A percentile compares a stretch with the other conserved stretches of the same genome.
Evolutionary conservation across 2,888 invertebrate genomes (phyloP).

Genomic region (Sinhomidia bicolor): DNA sequence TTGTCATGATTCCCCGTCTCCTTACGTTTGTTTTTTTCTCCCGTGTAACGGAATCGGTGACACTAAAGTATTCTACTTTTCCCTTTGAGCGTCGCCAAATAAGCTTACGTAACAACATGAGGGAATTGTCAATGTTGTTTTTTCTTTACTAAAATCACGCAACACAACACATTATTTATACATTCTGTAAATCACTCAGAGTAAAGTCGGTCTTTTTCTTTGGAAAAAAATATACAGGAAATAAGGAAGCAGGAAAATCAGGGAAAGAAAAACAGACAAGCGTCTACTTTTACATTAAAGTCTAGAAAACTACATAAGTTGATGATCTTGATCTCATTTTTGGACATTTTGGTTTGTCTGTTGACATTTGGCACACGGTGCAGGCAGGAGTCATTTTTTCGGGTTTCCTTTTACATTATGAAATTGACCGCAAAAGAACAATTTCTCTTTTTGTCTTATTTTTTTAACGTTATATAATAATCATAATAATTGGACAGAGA

Average conservation of each 20-base stretch:
- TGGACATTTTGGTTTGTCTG: neutral
- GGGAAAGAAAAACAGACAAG: neutral
- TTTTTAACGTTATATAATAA: neutral
- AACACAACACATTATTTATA: slow-evolving; percentile 30
- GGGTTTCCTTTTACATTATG: slow-evolving; percentile 4
- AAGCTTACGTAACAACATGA: slow-evolving; percentile 38
- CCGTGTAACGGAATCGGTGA: neutral
- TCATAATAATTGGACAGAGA: neutral
- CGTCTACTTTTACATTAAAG: neutral
- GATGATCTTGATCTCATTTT: slow-evolving; percentile 13
- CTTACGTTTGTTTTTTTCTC: neutral
- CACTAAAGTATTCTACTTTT: neutral
- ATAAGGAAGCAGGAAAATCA: neutral
- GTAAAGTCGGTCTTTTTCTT: neutral
- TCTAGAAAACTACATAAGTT: neutral
- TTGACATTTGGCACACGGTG: slow-evolving; percentile 29
- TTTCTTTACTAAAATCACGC: slow-evolving; percentile 25
- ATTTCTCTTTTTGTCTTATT: neutral
- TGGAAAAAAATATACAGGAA: neutral
- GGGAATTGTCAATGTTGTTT: slow-evolving; percentile 23
- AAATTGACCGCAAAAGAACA: slow-evolving; percentile 23
- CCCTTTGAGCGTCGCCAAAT: slow-evolving; percentile 1
- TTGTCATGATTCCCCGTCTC: slow-evolving; percentile 15
- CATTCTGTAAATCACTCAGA: neutral
- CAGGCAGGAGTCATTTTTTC: neutral